Evolutionary conservation across 2,797 vertebrate genomes (phyloP), one percentile per base, ranked within the genome.

Genomic region (Parauchenoglanis punctatus): DNA sequence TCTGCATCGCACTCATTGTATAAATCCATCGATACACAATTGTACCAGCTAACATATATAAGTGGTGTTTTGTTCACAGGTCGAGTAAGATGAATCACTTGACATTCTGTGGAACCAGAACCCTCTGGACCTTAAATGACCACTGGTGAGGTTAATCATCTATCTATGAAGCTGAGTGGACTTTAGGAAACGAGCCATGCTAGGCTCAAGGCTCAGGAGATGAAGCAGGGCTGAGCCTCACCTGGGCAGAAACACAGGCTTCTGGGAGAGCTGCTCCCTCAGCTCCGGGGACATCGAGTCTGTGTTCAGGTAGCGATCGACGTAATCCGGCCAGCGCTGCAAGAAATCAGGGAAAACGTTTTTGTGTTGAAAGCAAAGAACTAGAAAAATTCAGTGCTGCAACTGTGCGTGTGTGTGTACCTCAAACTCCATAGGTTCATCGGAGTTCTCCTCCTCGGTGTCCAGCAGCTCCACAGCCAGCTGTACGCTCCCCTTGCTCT

Each of bases 181-280:
- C 92, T 92, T 94, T 92, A 92, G 93, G 89, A 90, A 86, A 84
- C 13, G 85, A 88, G 84, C 86, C 86, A 35, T 85, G 54, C 4
- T 73, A 52, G 91, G 83, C 87, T 88, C 88, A 87, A 68, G 87
- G 89, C 89, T 87, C 88, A 89, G 88, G 89, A 90, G 88, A 88
- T 83, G 87, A 92, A 93, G 94, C 91, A 93, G 91, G 93, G 94
- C 94, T 93, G 93, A 90, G 91, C 92, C 98, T 98, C 94, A 99
- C 99, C 99, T 97, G 61, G 99, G 98, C 87, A 99, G 97, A 95
- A 99, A 99, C 88, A 99, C 98, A 0, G 99, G 99, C 94, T 99
- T 99, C 96, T 99, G 98, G 92, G 98, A 97, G 90, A 99, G 95
- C 92, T 99, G 98, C 91, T 99, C 99, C 61, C 98, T 97, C 87